Evolutionary conservation across 1,140 invertebrate species (phyloP).

Genomic region (Sipha flava): DNA sequence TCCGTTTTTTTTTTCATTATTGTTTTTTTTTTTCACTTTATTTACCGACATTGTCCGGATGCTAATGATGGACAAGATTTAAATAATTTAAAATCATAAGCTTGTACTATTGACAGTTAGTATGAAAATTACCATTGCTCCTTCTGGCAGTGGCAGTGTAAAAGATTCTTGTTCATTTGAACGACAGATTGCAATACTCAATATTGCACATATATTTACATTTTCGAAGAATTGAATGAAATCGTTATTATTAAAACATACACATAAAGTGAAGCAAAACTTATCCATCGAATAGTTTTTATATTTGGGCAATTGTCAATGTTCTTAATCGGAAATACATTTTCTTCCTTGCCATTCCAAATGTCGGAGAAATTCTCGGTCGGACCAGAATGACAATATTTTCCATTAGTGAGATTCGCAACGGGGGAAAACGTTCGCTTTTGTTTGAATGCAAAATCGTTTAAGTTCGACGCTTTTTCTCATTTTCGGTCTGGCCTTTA

Average conservation of each 20-base stretch:
- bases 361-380: not conserved
- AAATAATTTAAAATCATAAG: slow-evolving; percentile 28
- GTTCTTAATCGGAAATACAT: not conserved
- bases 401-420: slow-evolving; percentile 25
- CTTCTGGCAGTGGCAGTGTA: not conserved
- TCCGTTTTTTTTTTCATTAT: not conserved
- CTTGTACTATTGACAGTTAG: slow-evolving; percentile 2
- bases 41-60: slow-evolving; percentile 17
- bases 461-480: slow-evolving; percentile 32
- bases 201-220: not conserved
- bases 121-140: not conserved
- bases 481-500: slow-evolving; percentile 30
- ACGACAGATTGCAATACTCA: not conserved
- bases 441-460: slow-evolving; percentile 29
- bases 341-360: not conserved
- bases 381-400: slow-evolving; percentile 19
- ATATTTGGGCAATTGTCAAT: not conserved
- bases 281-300: not conserved
- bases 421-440: not conserved
- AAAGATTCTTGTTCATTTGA: not conserved
- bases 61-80: slow-evolving; percentile 2
- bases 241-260: too few species aligned
- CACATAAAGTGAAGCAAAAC: not conserved
- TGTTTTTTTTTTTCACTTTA: not conserved
- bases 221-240: too few species aligned